Base-by-base conservation (phyloP, 30 jellyfish, hydroid and myxozoan species). In the Cassiopea xamachana region DNA sequence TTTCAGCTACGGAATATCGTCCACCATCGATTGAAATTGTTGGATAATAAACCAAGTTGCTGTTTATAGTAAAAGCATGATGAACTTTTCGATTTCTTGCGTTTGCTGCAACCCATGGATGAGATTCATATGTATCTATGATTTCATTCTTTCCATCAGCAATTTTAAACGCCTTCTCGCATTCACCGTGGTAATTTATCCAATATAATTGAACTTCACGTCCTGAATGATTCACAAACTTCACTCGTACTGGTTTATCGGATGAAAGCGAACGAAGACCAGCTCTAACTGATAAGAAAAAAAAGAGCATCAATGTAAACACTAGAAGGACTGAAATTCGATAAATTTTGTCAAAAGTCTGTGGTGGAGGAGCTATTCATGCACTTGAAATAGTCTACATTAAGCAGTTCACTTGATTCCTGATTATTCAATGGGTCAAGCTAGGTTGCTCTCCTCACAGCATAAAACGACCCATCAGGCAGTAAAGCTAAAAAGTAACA, bases 71-170 rank as follows among this genome's bases (percentile, higher is more conserved):
- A 80, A 94, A 94, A 1, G 98, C 98, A 73, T 94, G 98, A 80
- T 90, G 98, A 1, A 94, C 98, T 75, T 94, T 94, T 78, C 89
- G 82, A 67, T 94, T 94, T 70, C 98, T 90, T 12, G 98, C 98
- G 81, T 94, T 94, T 18, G 98, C 98, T n/a, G 98, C 98, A 19
- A 94, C 87, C 98, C 98, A 94, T 3, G 98, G 98, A 77, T 94
- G 98, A 1, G 98, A 83, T 67, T 94, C 98, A 81, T 81, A 94
- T 8, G 98, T 94, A 83, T 94, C 98, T 62, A 94, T 87, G 49
- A 94, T 90, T 70, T 94, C 98, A 62, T 89, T 90, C 79, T 88
- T 93, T 43, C 98, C 98, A 75, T 93, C 98, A 48, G 95, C 93
- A 70, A 93, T 82, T 82, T 94, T 94, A 84, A 94, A 94, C 7